Evolutionary conservation across 1,140 invertebrate genomes (phyloP).

Genomic region (Euwallacea similis): DNA sequence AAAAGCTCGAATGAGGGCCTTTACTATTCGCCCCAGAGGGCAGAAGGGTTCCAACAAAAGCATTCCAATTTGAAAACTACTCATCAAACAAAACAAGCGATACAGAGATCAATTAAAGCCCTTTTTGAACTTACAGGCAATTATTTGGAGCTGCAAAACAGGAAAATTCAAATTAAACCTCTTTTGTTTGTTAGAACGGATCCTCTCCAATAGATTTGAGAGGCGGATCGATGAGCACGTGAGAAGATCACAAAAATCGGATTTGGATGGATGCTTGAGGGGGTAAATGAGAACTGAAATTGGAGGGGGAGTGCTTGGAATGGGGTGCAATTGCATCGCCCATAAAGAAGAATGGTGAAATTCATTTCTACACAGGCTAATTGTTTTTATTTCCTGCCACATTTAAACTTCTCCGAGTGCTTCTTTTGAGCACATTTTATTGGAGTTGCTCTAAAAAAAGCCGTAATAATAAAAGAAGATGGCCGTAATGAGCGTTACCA

Average conservation of each 20-base stretch:
- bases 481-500: constrained; percentile 16
- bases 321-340: no score
- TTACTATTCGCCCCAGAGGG: no score
- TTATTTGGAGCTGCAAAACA: constrained; percentile 23
- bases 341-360: no score
- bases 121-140: not conserved
- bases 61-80: no score
- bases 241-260: no score
- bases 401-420: constrained; percentile 6
- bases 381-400: constrained; percentile 8
- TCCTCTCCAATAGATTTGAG: no score
- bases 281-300: no score
- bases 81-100: not conserved
- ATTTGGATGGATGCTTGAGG: no score
- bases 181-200: not conserved
- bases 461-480: constrained; percentile 18
- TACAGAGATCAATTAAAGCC: not conserved
- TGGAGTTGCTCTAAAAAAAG: constrained; percentile 12
- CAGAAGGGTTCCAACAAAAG: no score
- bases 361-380: not conserved
- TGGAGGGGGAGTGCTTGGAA: no score
- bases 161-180: constrained; percentile 24
- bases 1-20: no score
- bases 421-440: constrained; percentile 12
- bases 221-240: no score